Evolutionary conservation across 1,140 invertebrate genomes (phyloP).

Genomic region (Cydia splendana): DNA sequence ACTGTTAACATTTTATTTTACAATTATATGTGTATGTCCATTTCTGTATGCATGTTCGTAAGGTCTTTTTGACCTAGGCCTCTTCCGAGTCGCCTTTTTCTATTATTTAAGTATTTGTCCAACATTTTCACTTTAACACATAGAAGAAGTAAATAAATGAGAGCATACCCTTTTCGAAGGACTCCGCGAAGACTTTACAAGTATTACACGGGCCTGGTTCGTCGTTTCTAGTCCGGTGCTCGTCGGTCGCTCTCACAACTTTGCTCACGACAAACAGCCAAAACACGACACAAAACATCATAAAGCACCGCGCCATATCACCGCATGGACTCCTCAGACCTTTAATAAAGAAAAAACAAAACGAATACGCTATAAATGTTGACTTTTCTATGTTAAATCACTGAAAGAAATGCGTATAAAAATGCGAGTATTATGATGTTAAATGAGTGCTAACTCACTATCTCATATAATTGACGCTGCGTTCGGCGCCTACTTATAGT

Average conservation of each 20-base stretch:
- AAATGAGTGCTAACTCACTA: background rate
- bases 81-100: too few species aligned
- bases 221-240: background rate
- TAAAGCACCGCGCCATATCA: background rate
- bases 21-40: too few species aligned
- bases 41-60: too few species aligned
- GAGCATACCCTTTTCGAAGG: constrained; percentile 91
- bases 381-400: background rate
- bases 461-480: background rate
- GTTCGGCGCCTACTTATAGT: background rate
- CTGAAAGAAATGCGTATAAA: background rate
- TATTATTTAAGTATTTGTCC: too few species aligned
- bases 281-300: background rate
- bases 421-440: background rate
- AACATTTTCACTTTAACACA: too few species aligned
- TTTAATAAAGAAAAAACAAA: background rate
- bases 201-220: constrained; percentile 84
- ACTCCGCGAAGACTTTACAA: constrained; percentile 88
- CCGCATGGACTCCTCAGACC: background rate
- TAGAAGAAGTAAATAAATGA: constrained; percentile 80
- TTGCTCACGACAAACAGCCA: background rate
- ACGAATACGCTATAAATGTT: background rate
- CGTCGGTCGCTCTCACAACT: background rate
- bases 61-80: too few species aligned
- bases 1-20: too few species aligned